A percentile compares a stretch with the other conserved stretches of the same genome.
These are phyloP conservation scores for Cinara cedri DNA, from an alignment of 2,888 invertebrate genomes.

Conservation along the genomic window DNA sequence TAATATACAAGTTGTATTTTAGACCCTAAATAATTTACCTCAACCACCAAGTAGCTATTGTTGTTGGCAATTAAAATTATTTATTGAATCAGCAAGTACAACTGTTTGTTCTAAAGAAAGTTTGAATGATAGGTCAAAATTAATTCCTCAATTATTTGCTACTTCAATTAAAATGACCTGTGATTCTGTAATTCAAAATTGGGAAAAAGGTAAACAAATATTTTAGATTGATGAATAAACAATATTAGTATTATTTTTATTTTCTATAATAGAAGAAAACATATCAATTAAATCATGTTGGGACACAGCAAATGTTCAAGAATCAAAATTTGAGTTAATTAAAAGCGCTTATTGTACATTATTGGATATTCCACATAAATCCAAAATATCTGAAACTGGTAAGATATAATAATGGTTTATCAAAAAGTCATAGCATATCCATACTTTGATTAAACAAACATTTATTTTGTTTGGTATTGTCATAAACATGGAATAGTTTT, in stretches of 20 bases:
- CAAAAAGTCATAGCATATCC: neutral
- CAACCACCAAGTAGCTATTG: slow-evolving; percentile 55
- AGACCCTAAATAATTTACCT: slow-evolving; percentile 54
- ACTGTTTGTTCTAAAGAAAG: slow-evolving; percentile 1
- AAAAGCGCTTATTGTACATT: slow-evolving; percentile 61
- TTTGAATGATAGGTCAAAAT: slow-evolving; percentile 37
- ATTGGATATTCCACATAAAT: slow-evolving; percentile 46
- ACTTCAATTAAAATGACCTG: slow-evolving; percentile 37
- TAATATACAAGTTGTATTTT: slow-evolving; percentile 2
- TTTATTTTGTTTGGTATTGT: no score
- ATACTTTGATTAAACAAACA: no score
- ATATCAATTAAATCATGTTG: slow-evolving; percentile 41
- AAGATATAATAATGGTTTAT: neutral
- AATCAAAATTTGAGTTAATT: slow-evolving; percentile 60
- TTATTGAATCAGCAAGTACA: slow-evolving; percentile 34
- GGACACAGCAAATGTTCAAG: slow-evolving; percentile 58
- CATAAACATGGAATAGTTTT: no score
- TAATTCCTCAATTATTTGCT: slow-evolving; percentile 41
- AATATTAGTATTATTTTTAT: neutral
- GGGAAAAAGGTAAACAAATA: slow-evolving; percentile 44
- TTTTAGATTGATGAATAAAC: neutral
- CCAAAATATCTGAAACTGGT: slow-evolving; percentile 38
- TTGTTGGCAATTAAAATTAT: slow-evolving; percentile 58
- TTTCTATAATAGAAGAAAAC: slow-evolving; percentile 15
- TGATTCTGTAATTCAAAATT: slow-evolving; percentile 36